phyloP scores from a whole-genome alignment of 35 echinoderm and acorn worm genomes.

The Hemicentrotus pulcherrimus region DNA sequence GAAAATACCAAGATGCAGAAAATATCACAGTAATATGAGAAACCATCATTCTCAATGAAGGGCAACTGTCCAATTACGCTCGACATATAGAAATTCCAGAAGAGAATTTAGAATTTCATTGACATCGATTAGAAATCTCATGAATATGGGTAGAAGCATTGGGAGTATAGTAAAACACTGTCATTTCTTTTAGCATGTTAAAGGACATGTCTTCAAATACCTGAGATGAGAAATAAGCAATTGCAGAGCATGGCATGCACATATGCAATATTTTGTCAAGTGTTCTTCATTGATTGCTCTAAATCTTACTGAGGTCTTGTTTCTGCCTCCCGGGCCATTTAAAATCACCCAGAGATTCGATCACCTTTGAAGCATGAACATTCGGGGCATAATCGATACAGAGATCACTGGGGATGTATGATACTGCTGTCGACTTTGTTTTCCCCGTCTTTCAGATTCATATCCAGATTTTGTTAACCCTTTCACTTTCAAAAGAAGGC shows the following conservation, averaged over 20 bases:
- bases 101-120: neutral
- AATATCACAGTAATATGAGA: neutral
- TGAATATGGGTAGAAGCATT: neutral
- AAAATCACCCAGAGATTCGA: neutral
- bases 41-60: neutral
- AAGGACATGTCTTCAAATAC: neutral
- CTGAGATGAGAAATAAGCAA: neutral
- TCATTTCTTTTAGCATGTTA: neutral
- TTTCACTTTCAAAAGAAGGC: neutral
- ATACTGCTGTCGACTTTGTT: neutral
- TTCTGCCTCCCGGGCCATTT: neutral
- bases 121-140: neutral
- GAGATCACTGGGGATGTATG: neutral
- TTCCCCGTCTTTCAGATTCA: neutral
- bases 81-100: neutral
- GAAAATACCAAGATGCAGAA: neutral
- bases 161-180: neutral
- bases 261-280: slow-evolving; percentile 19
- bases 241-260: neutral
- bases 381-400: neutral
- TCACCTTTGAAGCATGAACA: slow-evolving; percentile 10
- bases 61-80: neutral
- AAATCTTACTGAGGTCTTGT: neutral
- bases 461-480: neutral
- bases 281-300: neutral